These are phyloP conservation scores for Oncorhynchus tshawytscha DNA, from an alignment of 2,113 vertebrate species.

Conservation along the genomic window DNA sequence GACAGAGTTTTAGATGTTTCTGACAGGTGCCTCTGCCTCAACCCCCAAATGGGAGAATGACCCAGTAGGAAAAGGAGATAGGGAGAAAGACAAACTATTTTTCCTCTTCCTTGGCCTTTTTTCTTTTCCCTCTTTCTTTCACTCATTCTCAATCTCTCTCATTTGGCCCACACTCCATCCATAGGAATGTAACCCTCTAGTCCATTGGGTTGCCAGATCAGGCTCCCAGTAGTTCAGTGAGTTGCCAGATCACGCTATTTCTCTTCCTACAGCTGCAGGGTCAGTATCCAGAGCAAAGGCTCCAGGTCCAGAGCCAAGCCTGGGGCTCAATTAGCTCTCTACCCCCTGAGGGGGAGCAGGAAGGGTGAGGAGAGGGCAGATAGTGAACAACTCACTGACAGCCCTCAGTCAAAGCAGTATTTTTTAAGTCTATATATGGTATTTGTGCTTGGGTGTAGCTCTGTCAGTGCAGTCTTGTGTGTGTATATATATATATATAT, in stretches of 20 bases:
- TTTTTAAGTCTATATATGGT: no score
- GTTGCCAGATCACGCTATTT: constrained; percentile 61
- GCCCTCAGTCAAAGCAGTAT: no score
- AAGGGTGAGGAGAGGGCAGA: constrained; percentile 67
- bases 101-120: not conserved
- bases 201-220: constrained; percentile 54
- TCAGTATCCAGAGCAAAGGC: constrained; percentile 10
- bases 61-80: not conserved
- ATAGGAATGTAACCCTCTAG: constrained; percentile 43
- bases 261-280: constrained; percentile 42
- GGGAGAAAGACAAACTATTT: not conserved
- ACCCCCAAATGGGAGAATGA: constrained; percentile 15
- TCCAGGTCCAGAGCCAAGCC: constrained; percentile 66
- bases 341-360: constrained; percentile 52
- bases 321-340: constrained; percentile 63
- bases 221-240: constrained; percentile 55
- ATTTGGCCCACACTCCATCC: not conserved
- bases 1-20: not conserved
- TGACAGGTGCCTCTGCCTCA: no score
- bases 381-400: not conserved
- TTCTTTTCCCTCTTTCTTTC: not conserved
- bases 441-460: no score
- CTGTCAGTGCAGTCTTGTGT: no score
- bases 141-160: not conserved
- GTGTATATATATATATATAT: no score